Percentiles rank a stretch among this genome's conserved stretches.
These are phyloP conservation scores for Caenorhabditis parvicauda DNA, from an alignment of 2,888 invertebrate species.

Conservation along the genomic window DNA sequence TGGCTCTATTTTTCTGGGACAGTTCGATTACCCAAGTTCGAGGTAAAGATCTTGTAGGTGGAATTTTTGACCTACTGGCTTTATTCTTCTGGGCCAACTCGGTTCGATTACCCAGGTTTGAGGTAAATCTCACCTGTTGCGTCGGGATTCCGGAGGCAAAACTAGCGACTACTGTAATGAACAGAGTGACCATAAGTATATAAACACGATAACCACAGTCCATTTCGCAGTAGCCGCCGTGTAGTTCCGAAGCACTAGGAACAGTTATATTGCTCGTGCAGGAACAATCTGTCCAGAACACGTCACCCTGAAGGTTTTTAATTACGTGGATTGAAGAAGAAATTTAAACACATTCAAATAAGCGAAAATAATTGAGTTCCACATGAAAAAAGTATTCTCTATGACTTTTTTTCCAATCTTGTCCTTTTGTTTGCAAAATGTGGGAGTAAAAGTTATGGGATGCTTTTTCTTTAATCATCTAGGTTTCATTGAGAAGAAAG, in stretches of 20 bases:
- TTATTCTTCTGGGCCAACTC: not conserved
- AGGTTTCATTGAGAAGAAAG: too few relatives aligned
- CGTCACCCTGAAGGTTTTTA: conserved; percentile 15
- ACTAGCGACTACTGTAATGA: conserved; percentile 58
- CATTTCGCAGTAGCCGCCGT: conserved; percentile 25
- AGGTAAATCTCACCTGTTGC: conserved; percentile 48
- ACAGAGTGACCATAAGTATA: conserved; percentile 53
- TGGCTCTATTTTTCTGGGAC: not conserved
- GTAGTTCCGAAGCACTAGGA: not conserved
- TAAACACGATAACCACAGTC: conserved; percentile 54
- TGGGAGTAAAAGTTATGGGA: too few relatives aligned
- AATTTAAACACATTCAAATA: not conserved
- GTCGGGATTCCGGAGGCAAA: conserved; percentile 60
- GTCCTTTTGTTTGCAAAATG: too few relatives aligned
- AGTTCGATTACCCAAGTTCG: too few relatives aligned
- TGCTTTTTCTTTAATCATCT: too few relatives aligned
- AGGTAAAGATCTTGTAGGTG: too few relatives aligned
- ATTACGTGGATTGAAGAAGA: not conserved
- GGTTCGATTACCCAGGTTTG: too few relatives aligned
- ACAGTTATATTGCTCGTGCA: conserved; percentile 10
- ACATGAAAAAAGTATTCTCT: too few relatives aligned
- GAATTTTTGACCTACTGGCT: not conserved
- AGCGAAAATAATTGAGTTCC: not conserved
- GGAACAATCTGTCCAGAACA: conserved; percentile 30
- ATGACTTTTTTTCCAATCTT: too few relatives aligned